A percentile compares a stretch with the other conserved stretches of the same genome.
Evolutionary conservation across 1,140 invertebrate species (phyloP).

Genomic region (Leptinotarsa undecemlineata): DNA sequence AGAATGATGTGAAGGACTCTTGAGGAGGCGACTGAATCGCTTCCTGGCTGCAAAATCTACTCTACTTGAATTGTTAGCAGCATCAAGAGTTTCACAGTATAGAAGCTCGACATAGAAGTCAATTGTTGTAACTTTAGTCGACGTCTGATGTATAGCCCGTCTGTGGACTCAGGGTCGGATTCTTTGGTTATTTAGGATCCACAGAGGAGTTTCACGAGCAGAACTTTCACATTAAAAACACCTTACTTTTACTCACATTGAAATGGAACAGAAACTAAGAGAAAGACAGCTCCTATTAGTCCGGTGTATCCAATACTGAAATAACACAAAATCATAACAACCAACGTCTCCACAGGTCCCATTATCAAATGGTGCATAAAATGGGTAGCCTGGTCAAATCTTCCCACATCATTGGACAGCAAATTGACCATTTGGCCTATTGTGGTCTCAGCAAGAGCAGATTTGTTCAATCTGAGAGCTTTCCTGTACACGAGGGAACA

Average conservation of each 20-base stretch:
- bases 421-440: slow-evolving; percentile 86
- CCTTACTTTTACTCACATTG: slow-evolving; percentile 63
- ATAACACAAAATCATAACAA: slow-evolving; percentile 77
- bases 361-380: slow-evolving; percentile 71
- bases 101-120: no score
- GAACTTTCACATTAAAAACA: no score
- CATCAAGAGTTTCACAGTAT: no score
- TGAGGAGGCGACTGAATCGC: no score
- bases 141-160: no score
- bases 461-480: slow-evolving; percentile 70
- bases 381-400: slow-evolving; percentile 69
- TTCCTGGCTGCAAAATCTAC: no score
- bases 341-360: slow-evolving; percentile 74
- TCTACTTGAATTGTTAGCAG: no score
- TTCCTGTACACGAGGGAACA: slow-evolving; percentile 84
- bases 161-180: no score
- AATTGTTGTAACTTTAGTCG: no score
- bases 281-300: slow-evolving; percentile 75
- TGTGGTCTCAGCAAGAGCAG: slow-evolving; percentile 75
- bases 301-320: slow-evolving; percentile 70
- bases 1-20: no score
- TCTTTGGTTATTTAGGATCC: no score
- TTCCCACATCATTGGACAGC: slow-evolving; percentile 79
- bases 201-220: no score
- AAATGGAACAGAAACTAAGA: slow-evolving; percentile 82